Base-by-base conservation (phyloP, 2,797 vertebrate species). In the Ciconia nigra region DNA sequence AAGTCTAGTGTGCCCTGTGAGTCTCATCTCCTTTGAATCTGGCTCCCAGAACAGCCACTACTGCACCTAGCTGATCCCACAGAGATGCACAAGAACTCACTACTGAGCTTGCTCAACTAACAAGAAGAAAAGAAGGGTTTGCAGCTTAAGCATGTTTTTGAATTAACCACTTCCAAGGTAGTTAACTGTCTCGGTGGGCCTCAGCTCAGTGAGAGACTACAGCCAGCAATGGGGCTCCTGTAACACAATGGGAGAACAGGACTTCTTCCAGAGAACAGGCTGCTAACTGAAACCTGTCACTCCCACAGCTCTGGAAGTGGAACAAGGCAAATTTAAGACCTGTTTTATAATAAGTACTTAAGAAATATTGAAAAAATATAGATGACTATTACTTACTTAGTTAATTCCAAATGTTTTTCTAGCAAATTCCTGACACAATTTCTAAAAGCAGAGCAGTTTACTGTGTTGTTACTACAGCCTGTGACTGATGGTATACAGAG, bases 161-260 rank as follows among this genome's bases (percentile, higher is more conserved):
- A 58, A 76, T 71, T 41, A 41, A 16, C 2, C 5, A 6, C 15
- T 35, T 49, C 52, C 13, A 51, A 51, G 15, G 20, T 5, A 57
- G 24, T 61, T 80, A 33, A 62, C 31, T 73, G 61, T 11, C 16
- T 33, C 9, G 29, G 42, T 1, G 12, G 44, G 51, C 16, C 19
- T 15, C 22, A 33, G 39, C 71, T 67, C 61, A 15, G 20, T 7
- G 37, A 33, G 61, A 67, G 19, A 6, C 33, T 8, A 7, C 18
- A 12, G 59, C 21, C 49, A 29, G 54, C 33, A 4, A 10, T 0
- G 7, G 33, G 46, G 52, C 18, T 65, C 20, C 37, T 15, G 41
- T 25, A 11, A 25, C 0, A 0, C 15, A 13, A 33, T 2, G 3
- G 35, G 35, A 39, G 51, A 47, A 65, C 13, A 12, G 16, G 17